Conservation (phyloP, 2,888 invertebrate species). For the Drosophila lutescens region DNA sequence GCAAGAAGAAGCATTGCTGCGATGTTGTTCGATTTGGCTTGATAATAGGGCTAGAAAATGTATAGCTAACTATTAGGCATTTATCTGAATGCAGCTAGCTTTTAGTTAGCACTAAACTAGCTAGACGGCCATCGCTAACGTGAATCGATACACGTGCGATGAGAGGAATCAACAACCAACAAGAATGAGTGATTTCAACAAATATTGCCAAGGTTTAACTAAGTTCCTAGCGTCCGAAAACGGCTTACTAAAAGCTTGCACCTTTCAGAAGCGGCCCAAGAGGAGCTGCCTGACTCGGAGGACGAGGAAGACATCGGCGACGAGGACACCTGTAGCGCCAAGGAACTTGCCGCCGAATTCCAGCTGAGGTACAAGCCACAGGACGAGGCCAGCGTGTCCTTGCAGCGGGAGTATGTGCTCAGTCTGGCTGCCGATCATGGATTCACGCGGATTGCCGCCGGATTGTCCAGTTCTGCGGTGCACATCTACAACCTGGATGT, state of each 20-base stretch:
- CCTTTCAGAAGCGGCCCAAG: slow-evolving; percentile 44
- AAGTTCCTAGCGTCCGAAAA: neutral
- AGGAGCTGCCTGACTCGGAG: slow-evolving; percentile 55
- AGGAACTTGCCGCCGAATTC: slow-evolving; percentile 77
- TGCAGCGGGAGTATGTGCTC: slow-evolving; percentile 87
- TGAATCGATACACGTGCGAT: slow-evolving; percentile 9
- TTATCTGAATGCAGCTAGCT: neutral
- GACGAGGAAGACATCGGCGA: slow-evolving; percentile 77
- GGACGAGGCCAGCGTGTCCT: slow-evolving; percentile 85
- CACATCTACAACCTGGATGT: slow-evolving; percentile 85
- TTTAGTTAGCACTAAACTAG: neutral
- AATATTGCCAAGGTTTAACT: slow-evolving; percentile 47
- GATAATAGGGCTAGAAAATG: neutral
- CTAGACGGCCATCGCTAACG: neutral
- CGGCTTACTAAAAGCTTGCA: too few species aligned
- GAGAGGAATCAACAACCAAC: slow-evolving; percentile 9
- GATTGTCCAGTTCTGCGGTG: slow-evolving; percentile 85
- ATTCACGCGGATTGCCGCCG: slow-evolving; percentile 85
- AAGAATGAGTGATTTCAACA: slow-evolving; percentile 53
- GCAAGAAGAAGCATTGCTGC: slow-evolving; percentile 2
- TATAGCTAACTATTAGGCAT: too few species aligned
- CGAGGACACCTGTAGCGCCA: slow-evolving; percentile 74
- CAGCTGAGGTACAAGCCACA: slow-evolving; percentile 67
- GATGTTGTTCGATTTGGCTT: neutral
- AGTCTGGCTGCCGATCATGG: slow-evolving; percentile 86